Evolutionary conservation across 2,797 vertebrate species (phyloP).

Genomic region (Rousettus madagascariensis): DNA sequence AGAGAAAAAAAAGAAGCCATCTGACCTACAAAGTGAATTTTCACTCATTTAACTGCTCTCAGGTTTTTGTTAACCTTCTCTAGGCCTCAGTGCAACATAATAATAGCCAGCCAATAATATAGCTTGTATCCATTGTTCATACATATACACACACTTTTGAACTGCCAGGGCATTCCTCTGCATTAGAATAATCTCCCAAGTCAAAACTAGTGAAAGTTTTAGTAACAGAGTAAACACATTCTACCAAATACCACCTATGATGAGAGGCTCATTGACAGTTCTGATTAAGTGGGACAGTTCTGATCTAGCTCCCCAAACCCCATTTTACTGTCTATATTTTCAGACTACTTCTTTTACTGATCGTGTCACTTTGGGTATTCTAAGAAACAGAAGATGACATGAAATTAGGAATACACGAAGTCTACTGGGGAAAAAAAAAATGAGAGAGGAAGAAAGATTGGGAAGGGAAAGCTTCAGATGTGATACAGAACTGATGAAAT

Average conservation of each 20-base stretch:
- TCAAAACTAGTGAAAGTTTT: not conserved
- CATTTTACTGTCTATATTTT: not conserved
- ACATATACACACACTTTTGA: not conserved
- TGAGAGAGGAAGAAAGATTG: not conserved
- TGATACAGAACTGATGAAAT: not conserved
- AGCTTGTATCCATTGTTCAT: not conserved
- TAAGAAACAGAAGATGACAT: not conserved
- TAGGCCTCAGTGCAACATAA: not conserved
- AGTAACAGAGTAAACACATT: not conserved
- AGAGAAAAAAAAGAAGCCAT: not conserved
- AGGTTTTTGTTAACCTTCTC: constrained; percentile 14
- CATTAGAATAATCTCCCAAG: not conserved
- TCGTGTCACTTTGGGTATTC: not conserved
- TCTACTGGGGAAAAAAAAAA: not conserved
- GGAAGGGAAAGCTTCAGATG: not conserved
- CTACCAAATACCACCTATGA: not conserved
- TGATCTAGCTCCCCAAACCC: not conserved
- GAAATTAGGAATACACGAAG: not conserved
- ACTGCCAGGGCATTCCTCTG: not conserved
- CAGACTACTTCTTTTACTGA: not conserved
- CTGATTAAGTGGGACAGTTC: not conserved
- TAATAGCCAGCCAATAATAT: not conserved
- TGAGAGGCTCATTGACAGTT: not conserved
- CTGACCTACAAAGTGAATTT: not conserved
- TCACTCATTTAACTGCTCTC: not conserved